Evolutionary conservation across 2,888 invertebrate genomes (phyloP).

Genomic region (Stegophylla sp.): DNA sequence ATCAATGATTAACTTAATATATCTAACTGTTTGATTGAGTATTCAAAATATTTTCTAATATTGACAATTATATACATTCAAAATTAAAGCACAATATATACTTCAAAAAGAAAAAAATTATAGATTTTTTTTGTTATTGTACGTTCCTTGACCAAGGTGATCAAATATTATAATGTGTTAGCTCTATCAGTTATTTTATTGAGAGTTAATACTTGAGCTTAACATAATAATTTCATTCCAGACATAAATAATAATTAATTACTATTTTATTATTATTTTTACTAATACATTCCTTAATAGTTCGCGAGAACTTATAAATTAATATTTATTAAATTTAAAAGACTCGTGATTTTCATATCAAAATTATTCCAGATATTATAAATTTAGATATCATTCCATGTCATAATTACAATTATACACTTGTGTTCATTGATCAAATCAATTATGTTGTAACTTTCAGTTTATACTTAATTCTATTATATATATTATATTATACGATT

Average conservation of each 20-base stretch:
- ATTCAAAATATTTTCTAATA: not conserved
- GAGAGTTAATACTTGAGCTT: not conserved
- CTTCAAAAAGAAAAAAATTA: not conserved
- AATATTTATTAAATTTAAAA: not conserved
- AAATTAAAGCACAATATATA: not conserved
- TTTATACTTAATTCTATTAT: slow-evolving; percentile 12
- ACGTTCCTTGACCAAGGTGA: not conserved
- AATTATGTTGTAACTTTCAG: slow-evolving; percentile 13
- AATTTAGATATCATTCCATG: slow-evolving; percentile 8
- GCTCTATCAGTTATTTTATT: slow-evolving; percentile 5
- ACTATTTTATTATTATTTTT: not conserved
- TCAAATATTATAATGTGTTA: not conserved
- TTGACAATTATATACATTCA: not conserved
- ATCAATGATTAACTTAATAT: not conserved
- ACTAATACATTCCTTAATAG: slow-evolving; percentile 33
- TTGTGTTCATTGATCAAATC: slow-evolving; percentile 23
- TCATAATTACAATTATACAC: slow-evolving; percentile 11
- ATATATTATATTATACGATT: not conserved
- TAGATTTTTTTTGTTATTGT: not conserved
- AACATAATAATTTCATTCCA: slow-evolving; percentile 38
- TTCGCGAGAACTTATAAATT: not conserved
- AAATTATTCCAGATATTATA: slow-evolving; percentile 19
- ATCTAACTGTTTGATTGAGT: not conserved
- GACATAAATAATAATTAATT: not conserved
- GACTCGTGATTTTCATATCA: slow-evolving; percentile 10